Base-by-base conservation (phyloP, 2,888 invertebrate genomes). In the Nipponacmea schrenckii region DNA sequence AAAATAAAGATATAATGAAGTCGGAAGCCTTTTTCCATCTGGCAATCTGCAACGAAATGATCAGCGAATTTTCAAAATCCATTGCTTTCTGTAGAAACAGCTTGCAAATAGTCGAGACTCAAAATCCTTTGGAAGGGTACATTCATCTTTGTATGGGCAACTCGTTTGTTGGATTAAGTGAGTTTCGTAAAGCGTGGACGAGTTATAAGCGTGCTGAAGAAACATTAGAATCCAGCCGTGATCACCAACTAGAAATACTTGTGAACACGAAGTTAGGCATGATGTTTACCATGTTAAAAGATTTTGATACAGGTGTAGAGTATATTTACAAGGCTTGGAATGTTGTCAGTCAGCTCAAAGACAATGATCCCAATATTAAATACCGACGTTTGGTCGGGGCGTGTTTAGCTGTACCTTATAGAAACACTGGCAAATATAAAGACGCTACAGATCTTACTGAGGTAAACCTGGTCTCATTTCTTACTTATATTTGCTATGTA, bases 361-460 rank as follows among this genome's bases (percentile, higher is more conserved):
- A 71, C n/a, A 77, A 69, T 45, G 80, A 78, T 64, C 79, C 79
- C 15, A 79, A 75, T 68, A 77, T 77, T 67, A 89, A 89, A 74
- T 94, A 95, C 88, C 95, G 95, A 88, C 91, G 94, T 71, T 92
- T 93, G 1, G 95, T 96, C 0, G 90, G 96, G 24, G 90, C 96
- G 77, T 94, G 96, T 84, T 94, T 97, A 94, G 96, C 96, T 0
- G 93, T 95, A 0, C 94, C 96, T 0, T 90, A 96, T 64, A 90
- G 96, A 12, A 95, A 96, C 78, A 93, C 96, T 71, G 96, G 96
- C 1, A 94, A 95, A 82, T 90, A 96, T 2, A 95, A 95, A 0
- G 96, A 96, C 85, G 96, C 96, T 0, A 94, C 95, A 83, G 96
- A 96, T 85, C 96, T 96, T 84, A 96, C 96, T 87, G 94, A 94